Evolutionary conservation across 2,888 invertebrate genomes (phyloP).

Genomic region (Masnerella sp.): DNA sequence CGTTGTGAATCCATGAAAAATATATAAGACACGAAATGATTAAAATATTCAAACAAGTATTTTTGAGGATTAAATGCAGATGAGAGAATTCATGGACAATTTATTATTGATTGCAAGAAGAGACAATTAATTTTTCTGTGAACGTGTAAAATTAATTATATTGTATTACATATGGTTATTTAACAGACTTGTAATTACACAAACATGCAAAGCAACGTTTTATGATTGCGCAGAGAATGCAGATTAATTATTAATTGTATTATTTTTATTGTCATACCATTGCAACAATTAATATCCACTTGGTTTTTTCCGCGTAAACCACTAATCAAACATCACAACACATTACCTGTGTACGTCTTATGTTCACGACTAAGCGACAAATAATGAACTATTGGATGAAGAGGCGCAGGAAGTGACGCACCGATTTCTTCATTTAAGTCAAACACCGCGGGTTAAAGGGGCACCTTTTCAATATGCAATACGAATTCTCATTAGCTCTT

Average conservation of each 20-base stretch:
- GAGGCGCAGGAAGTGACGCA: constrained; percentile 66
- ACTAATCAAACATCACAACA: constrained; percentile 5
- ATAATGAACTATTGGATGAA: constrained; percentile 50
- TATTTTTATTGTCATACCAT: constrained; percentile 7
- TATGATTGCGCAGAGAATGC: too few relatives aligned
- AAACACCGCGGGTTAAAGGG: constrained; percentile 62
- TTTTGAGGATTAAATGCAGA: too few relatives aligned
- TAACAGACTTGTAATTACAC: too few relatives aligned
- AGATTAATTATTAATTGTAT: not conserved
- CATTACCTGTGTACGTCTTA: constrained; percentile 39
- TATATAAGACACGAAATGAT: too few relatives aligned
- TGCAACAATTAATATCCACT: constrained; percentile 8
- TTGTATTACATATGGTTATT: too few relatives aligned
- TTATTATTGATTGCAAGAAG: too few relatives aligned
- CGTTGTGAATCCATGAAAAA: too few relatives aligned
- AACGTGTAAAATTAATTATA: too few relatives aligned
- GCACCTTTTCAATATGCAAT: constrained; percentile 64
- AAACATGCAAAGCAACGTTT: too few relatives aligned
- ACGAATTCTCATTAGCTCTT: not conserved
- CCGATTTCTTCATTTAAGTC: constrained; percentile 51
- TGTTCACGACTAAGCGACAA: constrained; percentile 46
- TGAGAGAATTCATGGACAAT: too few relatives aligned
- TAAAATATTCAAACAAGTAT: too few relatives aligned
- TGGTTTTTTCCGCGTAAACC: not conserved
- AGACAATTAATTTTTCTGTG: too few relatives aligned